These are phyloP conservation scores for Agrypnia vestita DNA, from an alignment of 1,140 invertebrate genomes.

Conservation along the genomic window DNA sequence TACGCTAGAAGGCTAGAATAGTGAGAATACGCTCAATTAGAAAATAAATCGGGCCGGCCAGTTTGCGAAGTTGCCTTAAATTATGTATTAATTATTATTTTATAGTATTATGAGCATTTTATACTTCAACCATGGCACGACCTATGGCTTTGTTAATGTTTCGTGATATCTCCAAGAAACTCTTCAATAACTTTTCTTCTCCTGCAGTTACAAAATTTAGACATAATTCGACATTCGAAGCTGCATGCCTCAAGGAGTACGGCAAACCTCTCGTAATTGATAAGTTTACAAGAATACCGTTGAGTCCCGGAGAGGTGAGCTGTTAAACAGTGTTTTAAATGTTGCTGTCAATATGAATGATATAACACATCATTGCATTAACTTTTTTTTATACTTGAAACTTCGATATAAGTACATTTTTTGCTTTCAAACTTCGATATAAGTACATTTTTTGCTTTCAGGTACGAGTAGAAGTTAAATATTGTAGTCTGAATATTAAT, in stretches of 20 bases:
- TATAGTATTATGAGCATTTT: slow-evolving; percentile 16
- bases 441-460: slow-evolving; percentile 30
- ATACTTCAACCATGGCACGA: slow-evolving; percentile 26
- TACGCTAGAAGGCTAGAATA: too few relatives aligned
- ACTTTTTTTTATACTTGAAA: too few relatives aligned
- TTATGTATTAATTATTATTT: slow-evolving; percentile 1
- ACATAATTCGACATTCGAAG: slow-evolving; percentile 63
- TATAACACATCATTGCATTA: not conserved
- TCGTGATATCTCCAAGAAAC: slow-evolving; percentile 25
- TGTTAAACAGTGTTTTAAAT: not conserved
- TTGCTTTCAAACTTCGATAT: too few relatives aligned
- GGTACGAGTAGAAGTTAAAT: slow-evolving; percentile 70
- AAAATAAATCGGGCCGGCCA: too few relatives aligned
- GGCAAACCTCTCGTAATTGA: slow-evolving; percentile 67
- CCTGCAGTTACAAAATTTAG: slow-evolving; percentile 15
- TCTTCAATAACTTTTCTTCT: slow-evolving; percentile 28
- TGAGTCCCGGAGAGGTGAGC: slow-evolving; percentile 64
- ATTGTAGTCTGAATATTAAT: slow-evolving; percentile 74
- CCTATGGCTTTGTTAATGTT: slow-evolving; percentile 6
- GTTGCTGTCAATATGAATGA: not conserved
- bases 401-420: too few relatives aligned
- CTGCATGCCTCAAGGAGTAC: slow-evolving; percentile 69
- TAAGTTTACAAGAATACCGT: slow-evolving; percentile 60
- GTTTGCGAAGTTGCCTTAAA: too few relatives aligned
- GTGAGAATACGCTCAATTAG: too few relatives aligned